phyloP scores from a whole-genome alignment of 2,113 vertebrate genomes.

The Excalfactoria chinensis region DNA sequence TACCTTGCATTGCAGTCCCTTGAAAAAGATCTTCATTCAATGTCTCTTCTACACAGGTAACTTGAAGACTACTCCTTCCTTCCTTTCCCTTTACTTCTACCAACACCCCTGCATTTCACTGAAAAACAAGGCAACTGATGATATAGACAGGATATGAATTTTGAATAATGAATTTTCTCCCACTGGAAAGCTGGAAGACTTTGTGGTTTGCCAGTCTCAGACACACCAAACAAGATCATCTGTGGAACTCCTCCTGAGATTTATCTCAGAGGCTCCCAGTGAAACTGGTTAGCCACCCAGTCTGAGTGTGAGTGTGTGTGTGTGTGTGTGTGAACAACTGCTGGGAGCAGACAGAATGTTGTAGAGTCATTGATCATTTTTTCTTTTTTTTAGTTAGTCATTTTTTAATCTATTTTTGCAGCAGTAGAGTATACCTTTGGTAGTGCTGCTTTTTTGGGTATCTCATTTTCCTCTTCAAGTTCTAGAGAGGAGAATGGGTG shows the following conservation, averaged over 20 bases:
- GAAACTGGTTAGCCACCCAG: neutral
- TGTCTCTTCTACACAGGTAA: constrained; percentile 81
- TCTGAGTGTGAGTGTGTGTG: neutral
- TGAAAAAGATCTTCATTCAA: constrained; percentile 80
- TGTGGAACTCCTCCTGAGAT: neutral
- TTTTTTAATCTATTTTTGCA: neutral
- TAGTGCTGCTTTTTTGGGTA: neutral
- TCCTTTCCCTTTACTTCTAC: neutral
- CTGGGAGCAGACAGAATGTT: neutral
- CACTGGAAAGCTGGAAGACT: neutral
- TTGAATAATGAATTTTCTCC: neutral
- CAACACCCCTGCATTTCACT: neutral
- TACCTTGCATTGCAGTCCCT: constrained; percentile 79
- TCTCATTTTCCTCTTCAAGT: neutral
- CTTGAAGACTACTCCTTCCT: neutral
- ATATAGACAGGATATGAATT: neutral
- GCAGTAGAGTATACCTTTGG: neutral
- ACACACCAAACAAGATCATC: accelerated
- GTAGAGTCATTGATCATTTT: neutral
- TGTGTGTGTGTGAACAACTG: neutral
- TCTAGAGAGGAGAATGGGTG: neutral
- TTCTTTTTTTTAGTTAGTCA: too few relatives aligned
- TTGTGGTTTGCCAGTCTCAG: neutral
- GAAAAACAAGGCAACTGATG: neutral
- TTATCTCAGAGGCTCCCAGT: neutral